A percentile compares a stretch with the other conserved stretches of the same genome.
phyloP scores from a whole-genome alignment of 2,888 invertebrate species.

The Nowickia ferox region DNA sequence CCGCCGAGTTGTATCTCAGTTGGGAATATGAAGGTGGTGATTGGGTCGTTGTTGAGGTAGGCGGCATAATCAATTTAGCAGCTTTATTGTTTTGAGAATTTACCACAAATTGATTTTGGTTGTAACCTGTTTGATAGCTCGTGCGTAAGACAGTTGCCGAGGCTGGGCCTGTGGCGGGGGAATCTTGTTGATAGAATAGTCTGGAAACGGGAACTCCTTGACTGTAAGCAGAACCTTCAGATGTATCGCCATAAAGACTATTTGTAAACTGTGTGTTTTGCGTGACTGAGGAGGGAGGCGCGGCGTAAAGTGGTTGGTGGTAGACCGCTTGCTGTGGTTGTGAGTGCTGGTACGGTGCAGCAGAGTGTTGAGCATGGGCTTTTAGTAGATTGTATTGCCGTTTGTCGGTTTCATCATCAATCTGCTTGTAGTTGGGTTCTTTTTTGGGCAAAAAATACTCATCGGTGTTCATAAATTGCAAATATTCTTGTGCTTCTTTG shows the following conservation, averaged over 20 bases:
- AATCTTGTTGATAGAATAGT: conserved; percentile 77
- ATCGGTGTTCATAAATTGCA: conserved; percentile 81
- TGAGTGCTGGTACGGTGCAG: conserved; percentile 61
- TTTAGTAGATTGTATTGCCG: conserved; percentile 70
- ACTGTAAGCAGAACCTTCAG: conserved; percentile 61
- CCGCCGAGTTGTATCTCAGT: conserved; percentile 71
- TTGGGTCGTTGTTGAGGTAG: conserved; percentile 66
- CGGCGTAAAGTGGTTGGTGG: conserved; percentile 29
- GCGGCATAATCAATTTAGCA: conserved; percentile 76
- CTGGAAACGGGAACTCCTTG: conserved; percentile 74
- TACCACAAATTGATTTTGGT: conserved; percentile 79
- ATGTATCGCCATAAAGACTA: not conserved
- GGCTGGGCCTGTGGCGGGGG: conserved; percentile 67
- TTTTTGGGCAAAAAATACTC: conserved; percentile 81
- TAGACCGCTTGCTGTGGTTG: conserved; percentile 16
- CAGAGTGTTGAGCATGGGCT: conserved; percentile 69
- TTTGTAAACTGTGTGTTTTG: conserved; percentile 43
- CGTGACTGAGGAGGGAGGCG: not conserved
- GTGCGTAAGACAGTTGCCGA: conserved; percentile 76
- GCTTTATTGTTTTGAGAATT: conserved; percentile 80
- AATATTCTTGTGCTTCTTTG: conserved; percentile 80
- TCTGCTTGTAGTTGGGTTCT: conserved; percentile 79
- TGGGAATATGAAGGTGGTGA: conserved; percentile 71
- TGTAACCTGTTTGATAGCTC: conserved; percentile 79
- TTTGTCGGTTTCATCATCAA: conserved; percentile 77